Percentiles rank a stretch among this genome's conserved stretches.
These are phyloP conservation scores for Crotalus tigris DNA, from an alignment of 2,113 vertebrate species.

Conservation along the genomic window DNA sequence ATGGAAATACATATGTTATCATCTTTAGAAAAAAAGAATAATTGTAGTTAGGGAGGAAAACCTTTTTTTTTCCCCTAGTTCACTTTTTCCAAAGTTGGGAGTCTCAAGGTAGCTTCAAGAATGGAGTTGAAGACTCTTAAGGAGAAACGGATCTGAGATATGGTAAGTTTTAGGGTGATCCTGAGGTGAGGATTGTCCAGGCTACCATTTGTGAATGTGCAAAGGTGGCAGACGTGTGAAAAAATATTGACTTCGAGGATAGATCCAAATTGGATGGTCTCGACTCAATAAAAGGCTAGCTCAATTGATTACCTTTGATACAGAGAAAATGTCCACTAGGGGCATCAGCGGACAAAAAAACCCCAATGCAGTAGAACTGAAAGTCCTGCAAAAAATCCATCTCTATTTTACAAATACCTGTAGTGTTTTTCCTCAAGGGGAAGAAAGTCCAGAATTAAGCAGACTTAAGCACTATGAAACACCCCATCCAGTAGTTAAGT, in stretches of 20 bases:
- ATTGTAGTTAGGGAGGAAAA: neutral
- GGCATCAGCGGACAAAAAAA: neutral
- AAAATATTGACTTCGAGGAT: neutral
- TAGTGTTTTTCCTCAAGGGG: neutral
- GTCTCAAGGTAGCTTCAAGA: neutral
- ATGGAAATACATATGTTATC: neutral
- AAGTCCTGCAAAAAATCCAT: neutral
- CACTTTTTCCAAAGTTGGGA: neutral
- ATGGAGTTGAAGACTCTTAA: neutral
- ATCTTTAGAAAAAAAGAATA: neutral
- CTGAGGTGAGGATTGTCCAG: neutral
- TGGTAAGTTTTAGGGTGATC: neutral
- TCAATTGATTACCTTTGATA: neutral
- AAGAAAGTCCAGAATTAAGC: neutral
- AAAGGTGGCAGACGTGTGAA: neutral
- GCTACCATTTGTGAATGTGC: neutral
- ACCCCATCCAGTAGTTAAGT: neutral
- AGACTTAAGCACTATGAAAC: neutral
- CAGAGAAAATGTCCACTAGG: neutral
- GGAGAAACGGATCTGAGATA: neutral
- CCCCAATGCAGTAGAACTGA: neutral
- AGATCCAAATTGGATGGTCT: neutral
- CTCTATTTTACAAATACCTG: neutral
- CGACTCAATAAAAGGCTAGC: neutral
- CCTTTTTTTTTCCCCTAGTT: neutral